phyloP scores from a whole-genome alignment of 2,797 vertebrate genomes.

The Eleutherodactylus coqui region DNA sequence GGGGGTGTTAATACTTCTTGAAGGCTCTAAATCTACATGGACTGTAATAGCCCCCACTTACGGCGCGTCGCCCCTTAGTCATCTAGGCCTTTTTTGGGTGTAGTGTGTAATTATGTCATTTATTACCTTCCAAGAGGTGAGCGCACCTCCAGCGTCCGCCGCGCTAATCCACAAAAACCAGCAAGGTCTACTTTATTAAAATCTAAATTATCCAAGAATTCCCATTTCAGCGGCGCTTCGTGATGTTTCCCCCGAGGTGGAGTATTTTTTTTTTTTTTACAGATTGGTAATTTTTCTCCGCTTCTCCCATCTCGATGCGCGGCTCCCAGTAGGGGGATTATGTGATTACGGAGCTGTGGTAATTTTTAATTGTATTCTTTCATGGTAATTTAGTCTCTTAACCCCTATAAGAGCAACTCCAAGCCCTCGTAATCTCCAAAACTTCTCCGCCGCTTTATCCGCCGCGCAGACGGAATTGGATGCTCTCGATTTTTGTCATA shows the following conservation, averaged over 20 bases:
- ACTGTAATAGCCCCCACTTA: too few relatives aligned
- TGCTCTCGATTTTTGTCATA: neutral
- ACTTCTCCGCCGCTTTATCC: neutral
- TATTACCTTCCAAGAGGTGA: neutral
- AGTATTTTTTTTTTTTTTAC: neutral
- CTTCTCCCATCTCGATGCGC: neutral
- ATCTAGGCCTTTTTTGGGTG: slow-evolving; percentile 10
- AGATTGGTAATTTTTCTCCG: neutral
- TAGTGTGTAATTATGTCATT: neutral
- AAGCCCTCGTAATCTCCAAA: neutral
- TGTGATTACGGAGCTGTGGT: neutral
- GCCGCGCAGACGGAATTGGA: neutral
- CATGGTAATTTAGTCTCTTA: neutral
- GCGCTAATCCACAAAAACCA: neutral
- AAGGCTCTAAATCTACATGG: too few relatives aligned
- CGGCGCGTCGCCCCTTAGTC: too few relatives aligned
- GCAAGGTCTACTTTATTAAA: neutral
- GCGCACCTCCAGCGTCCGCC: neutral
- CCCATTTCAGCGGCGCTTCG: neutral
- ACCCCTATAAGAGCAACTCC: neutral
- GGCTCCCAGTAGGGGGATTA: slow-evolving; percentile 15
- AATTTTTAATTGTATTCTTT: slow-evolving; percentile 25
- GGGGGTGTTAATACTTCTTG: too few relatives aligned
- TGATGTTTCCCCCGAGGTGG: slow-evolving; percentile 16
- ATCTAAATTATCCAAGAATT: neutral